Evolutionary conservation across 2,113 vertebrate species (phyloP).

Genomic region (Halichoeres trimaculatus): DNA sequence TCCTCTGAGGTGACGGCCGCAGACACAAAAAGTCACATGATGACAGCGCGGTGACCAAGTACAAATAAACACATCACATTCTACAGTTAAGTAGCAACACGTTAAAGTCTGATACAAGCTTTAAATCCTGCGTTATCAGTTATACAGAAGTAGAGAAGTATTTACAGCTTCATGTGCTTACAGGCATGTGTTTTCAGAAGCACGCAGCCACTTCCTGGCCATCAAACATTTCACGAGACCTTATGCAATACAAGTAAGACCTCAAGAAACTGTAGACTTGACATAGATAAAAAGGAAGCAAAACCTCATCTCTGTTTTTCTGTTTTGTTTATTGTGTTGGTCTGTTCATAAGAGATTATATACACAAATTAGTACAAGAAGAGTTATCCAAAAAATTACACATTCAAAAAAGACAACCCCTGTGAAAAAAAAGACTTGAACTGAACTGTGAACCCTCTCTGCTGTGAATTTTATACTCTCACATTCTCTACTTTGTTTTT

Average conservation of each 20-base stretch:
- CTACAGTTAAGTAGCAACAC: too few relatives aligned
- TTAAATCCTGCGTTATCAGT: too few relatives aligned
- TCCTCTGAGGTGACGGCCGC: constrained; percentile 1
- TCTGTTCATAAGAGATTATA: constrained; percentile 76
- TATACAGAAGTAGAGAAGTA: neutral
- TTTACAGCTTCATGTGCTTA: neutral
- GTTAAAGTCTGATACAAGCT: too few relatives aligned
- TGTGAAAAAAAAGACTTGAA: constrained; percentile 53
- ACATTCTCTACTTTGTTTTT: neutral
- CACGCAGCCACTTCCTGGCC: too few relatives aligned
- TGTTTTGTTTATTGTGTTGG: constrained; percentile 71
- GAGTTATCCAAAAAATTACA: constrained; percentile 55
- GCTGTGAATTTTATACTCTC: neutral
- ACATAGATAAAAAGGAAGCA: neutral
- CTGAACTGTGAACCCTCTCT: constrained; percentile 4
- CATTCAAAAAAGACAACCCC: constrained; percentile 54
- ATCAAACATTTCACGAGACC: too few relatives aligned
- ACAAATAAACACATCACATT: neutral
- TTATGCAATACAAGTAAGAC: too few relatives aligned
- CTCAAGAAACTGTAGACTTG: too few relatives aligned
- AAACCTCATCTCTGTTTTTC: neutral
- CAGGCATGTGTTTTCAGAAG: too few relatives aligned
- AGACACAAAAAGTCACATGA: neutral
- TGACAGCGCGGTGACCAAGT: neutral
- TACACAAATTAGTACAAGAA: constrained; percentile 75